These are phyloP conservation scores for Aphelenchoides avenae DNA, from an alignment of 1,140 invertebrate genomes.

Conservation along the genomic window DNA sequence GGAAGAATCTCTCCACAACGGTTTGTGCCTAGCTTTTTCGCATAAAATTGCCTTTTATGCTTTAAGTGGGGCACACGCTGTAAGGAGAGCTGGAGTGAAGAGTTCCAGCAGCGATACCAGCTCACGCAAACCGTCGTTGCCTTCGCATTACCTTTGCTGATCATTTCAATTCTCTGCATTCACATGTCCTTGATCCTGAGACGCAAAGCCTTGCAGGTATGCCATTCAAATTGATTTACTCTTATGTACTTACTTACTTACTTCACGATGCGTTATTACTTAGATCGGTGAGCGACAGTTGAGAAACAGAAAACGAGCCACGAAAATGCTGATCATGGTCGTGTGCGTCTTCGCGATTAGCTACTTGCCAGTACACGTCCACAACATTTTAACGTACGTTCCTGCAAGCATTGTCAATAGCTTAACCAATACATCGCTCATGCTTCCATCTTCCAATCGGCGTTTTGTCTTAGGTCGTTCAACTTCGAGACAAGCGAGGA, in stretches of 20 bases:
- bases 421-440: not conserved
- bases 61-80: constrained; percentile 57
- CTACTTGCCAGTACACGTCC: constrained; percentile 54
- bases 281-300: constrained; percentile 49
- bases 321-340: constrained; percentile 51
- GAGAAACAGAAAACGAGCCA: constrained; percentile 46
- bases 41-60: constrained; percentile 12
- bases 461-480: constrained; percentile 28
- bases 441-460: constrained; percentile 1
- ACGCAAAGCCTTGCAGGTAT: constrained; percentile 42
- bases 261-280: not conserved
- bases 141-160: constrained; percentile 45
- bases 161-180: constrained; percentile 47
- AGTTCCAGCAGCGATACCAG: constrained; percentile 55
- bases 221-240: constrained; percentile 4
- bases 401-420: not conserved
- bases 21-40: constrained; percentile 21
- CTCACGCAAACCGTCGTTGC: constrained; percentile 47
- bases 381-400: constrained; percentile 48
- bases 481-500: constrained; percentile 18
- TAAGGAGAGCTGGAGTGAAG: constrained; percentile 45
- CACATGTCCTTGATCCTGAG: constrained; percentile 51
- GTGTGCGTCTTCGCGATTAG: constrained; percentile 48
- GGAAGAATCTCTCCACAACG: constrained; percentile 38
- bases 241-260: too few relatives aligned